phyloP scores from a whole-genome alignment of 2,888 invertebrate genomes.

The Apoderus coryli region DNA sequence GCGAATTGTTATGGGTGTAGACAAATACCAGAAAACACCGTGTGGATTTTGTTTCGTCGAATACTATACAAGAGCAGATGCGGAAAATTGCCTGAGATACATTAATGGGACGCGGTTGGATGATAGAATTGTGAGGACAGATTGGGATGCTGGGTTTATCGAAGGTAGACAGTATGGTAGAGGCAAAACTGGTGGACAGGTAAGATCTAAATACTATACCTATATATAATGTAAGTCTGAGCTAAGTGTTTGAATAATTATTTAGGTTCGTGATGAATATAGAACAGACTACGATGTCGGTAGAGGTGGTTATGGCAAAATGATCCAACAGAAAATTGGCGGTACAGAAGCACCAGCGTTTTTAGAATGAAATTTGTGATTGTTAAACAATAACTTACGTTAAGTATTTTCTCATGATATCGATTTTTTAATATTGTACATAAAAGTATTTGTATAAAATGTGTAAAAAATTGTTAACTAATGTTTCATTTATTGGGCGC shows the following conservation, averaged over 20 bases:
- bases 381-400: no score
- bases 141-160: constrained; percentile 98
- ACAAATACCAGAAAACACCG: constrained; percentile 95
- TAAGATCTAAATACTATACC: no score
- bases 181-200: constrained; percentile 97
- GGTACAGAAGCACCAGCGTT: constrained; percentile 29
- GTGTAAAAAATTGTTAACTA: no score
- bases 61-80: constrained; percentile 62
- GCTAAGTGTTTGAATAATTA: no score
- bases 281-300: constrained; percentile 94
- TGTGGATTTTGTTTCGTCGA: constrained; percentile 99
- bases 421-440: no score
- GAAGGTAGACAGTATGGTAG: constrained; percentile 97
- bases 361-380: constrained; percentile 30
- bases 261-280: constrained; percentile 95
- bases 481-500: no score
- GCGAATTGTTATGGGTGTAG: constrained; percentile 91
- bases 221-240: no score
- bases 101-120: constrained; percentile 93
- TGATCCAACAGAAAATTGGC: constrained; percentile 73
- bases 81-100: constrained; percentile 69
- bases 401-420: no score
- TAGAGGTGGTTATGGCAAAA: constrained; percentile 93
- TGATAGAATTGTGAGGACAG: constrained; percentile 91
- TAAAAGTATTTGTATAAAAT: no score